A percentile compares a stretch with the other conserved stretches of the same genome.
Conservation (phyloP, 2,113 vertebrate species). For the Hydrochoerus hydrochaeris region DNA sequence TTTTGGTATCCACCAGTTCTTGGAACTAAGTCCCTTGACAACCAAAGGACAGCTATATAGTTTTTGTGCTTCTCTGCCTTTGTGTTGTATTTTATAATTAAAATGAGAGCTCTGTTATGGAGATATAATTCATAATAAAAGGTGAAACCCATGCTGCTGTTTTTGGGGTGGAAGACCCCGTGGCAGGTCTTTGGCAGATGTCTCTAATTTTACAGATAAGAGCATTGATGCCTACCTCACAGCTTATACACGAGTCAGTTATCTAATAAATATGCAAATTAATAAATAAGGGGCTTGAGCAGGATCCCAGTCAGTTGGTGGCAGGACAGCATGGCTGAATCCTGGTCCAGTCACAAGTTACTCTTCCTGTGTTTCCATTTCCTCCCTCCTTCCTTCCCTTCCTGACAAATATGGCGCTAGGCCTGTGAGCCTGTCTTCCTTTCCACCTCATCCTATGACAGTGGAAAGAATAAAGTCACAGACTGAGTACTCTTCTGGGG, state of each 20-base stretch:
- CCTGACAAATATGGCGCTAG: neutral
- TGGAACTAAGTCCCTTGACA: neutral
- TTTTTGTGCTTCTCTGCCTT: neutral
- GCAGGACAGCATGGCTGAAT: neutral
- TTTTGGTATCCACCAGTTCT: neutral
- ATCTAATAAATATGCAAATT: neutral
- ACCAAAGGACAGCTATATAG: neutral
- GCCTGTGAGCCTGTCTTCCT: neutral
- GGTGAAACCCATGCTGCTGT: neutral
- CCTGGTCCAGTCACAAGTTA: neutral
- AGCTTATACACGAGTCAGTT: neutral
- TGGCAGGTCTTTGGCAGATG: neutral
- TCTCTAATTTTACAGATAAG: neutral
- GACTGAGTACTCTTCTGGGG: neutral
- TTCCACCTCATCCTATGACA: neutral
- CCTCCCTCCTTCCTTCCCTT: neutral
- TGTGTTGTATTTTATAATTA: neutral
- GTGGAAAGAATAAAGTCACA: neutral
- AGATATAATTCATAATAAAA: neutral
- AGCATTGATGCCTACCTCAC: neutral
- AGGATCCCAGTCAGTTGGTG: neutral
- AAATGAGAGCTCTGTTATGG: neutral
- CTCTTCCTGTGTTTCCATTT: neutral
- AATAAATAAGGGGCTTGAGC: neutral
- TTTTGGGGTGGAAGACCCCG: neutral